A percentile compares a stretch with the other conserved stretches of the same genome.
Evolutionary conservation across 2,797 vertebrate species (phyloP).

Genomic region (Glossophaga mutica): DNA sequence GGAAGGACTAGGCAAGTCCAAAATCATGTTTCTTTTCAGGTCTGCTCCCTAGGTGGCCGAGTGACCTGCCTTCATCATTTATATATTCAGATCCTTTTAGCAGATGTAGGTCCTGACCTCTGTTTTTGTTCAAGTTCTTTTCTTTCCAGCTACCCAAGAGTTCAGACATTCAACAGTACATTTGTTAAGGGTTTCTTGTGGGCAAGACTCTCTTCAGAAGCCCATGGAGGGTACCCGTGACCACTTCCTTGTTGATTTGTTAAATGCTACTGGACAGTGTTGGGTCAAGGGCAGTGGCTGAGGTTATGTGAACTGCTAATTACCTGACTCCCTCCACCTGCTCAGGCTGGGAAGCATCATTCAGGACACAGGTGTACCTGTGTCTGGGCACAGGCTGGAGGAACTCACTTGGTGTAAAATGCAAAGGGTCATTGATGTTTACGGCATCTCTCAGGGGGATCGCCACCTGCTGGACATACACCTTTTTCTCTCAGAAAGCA

Average conservation of each 20-base stretch:
- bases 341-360: not conserved
- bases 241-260: not conserved
- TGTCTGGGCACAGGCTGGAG: not conserved
- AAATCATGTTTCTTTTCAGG: not conserved
- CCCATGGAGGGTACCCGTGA: no score
- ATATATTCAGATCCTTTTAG: not conserved
- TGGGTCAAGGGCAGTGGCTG: not conserved
- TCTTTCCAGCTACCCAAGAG: not conserved
- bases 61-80: not conserved
- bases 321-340: not conserved
- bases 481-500: not conserved
- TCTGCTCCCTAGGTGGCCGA: not conserved
- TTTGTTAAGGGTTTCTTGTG: not conserved
- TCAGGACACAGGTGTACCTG: not conserved
- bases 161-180: not conserved
- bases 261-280: not conserved
- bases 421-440: not conserved
- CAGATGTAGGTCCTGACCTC: not conserved
- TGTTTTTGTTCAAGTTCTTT: not conserved
- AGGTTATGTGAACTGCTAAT: not conserved
- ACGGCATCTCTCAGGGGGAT: not conserved
- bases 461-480: rapidly evolving
- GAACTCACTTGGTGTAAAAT: not conserved
- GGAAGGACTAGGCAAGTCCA: not conserved
- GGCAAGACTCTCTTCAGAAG: not conserved